phyloP scores from a whole-genome alignment of 2,113 vertebrate genomes.

The Galeopterus variegatus region DNA sequence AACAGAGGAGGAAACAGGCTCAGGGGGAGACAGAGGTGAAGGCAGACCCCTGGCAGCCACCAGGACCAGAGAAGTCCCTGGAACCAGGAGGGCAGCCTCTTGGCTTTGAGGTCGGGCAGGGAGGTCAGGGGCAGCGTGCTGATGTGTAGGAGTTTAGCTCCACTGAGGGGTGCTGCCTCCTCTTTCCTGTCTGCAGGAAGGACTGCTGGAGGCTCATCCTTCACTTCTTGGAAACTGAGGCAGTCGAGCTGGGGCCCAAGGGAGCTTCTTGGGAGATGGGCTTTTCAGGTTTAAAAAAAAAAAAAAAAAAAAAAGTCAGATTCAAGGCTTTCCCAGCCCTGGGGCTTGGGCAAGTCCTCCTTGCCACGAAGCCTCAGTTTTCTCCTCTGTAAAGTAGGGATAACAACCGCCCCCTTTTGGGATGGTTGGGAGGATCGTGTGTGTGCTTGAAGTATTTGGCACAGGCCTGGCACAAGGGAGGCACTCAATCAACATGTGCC shows the following conservation, averaged over 20 bases:
- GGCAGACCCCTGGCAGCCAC: neutral
- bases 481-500: fast-evolving
- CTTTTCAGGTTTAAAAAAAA: neutral
- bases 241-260: neutral
- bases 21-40: neutral
- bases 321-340: neutral
- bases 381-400: neutral
- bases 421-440: neutral
- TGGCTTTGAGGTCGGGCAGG: neutral
- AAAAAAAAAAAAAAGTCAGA: neutral
- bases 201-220: neutral
- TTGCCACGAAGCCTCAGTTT: neutral
- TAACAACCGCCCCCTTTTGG: neutral
- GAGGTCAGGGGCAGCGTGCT: no score
- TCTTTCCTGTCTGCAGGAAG: neutral
- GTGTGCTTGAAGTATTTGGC: neutral
- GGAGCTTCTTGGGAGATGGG: neutral
- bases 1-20: neutral
- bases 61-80: neutral
- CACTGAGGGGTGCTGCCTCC: neutral
- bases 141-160: neutral
- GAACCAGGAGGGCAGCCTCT: neutral
- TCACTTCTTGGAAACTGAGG: constrained; percentile 15
- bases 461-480: neutral
- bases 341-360: neutral